Conservation (phyloP, 2,113 vertebrate species). For the Ifrita kowaldi region DNA sequence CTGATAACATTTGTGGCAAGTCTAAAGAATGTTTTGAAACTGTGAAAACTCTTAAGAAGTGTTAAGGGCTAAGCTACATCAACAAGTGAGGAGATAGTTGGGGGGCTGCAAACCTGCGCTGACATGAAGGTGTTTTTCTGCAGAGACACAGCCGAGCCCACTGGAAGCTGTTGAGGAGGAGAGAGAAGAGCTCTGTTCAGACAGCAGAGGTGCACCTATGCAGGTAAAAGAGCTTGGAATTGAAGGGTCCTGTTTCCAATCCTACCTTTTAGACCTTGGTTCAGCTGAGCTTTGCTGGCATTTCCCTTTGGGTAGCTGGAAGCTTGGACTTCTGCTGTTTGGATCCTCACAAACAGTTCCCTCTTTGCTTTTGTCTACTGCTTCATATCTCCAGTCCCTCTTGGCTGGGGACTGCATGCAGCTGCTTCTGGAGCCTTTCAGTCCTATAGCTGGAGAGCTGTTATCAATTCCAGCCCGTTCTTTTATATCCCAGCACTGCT, state of each 20-base stretch:
- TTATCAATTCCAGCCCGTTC: not conserved
- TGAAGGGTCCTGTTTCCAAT: not conserved
- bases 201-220: conserved; percentile 1
- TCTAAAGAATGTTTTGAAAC: conserved; percentile 53
- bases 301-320: not conserved
- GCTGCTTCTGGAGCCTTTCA: conserved; percentile 19
- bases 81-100: not conserved
- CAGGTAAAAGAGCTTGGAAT: conserved; percentile 52
- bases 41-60: conserved; percentile 31
- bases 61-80: not conserved
- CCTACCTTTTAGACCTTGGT: not conserved
- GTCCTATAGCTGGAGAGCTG: not conserved
- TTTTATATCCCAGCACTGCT: not conserved
- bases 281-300: not conserved
- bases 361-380: not conserved
- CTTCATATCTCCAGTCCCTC: not conserved
- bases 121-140: conserved; percentile 6
- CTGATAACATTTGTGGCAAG: conserved; percentile 48
- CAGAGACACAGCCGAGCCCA: conserved; percentile 84
- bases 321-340: not conserved
- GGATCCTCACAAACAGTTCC: not conserved
- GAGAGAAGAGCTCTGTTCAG: conserved; percentile 41
- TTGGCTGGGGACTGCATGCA: not conserved
- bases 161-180: conserved; percentile 51
- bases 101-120: not conserved